These are phyloP conservation scores for Lanius collurio DNA, from an alignment of 2,113 vertebrate genomes.

Conservation along the genomic window DNA sequence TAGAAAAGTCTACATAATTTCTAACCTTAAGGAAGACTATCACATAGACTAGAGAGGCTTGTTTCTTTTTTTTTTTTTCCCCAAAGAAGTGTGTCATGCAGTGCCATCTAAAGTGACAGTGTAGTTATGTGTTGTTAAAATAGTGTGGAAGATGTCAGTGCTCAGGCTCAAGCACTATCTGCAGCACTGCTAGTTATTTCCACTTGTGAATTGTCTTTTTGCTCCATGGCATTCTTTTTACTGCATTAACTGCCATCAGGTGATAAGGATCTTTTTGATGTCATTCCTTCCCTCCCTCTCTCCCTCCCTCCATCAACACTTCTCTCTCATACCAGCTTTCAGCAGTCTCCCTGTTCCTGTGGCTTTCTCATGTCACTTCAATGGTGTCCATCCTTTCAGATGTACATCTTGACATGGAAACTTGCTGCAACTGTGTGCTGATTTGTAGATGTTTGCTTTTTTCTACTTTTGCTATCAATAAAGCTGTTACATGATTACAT, in stretches of 20 bases:
- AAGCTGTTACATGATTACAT: neutral
- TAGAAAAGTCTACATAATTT: neutral
- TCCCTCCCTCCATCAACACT: rapidly evolving
- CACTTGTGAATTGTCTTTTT: neutral
- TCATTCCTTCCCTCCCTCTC: neutral
- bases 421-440: neutral
- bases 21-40: neutral
- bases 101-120: neutral
- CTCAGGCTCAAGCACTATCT: neutral
- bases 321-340: neutral
- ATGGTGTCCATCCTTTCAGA: neutral
- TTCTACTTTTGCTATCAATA: neutral
- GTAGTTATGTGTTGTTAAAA: neutral
- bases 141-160: neutral
- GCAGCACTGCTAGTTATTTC: neutral
- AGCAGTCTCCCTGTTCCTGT: neutral
- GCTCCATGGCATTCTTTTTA: neutral
- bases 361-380: neutral
- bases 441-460: neutral
- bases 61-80: neutral
- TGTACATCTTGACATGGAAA: neutral
- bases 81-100: rapidly evolving
- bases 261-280: neutral
- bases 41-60: neutral
- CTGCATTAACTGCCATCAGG: neutral